These are phyloP conservation scores for Rhinogobius similis DNA, from an alignment of 2,113 vertebrate species.

Conservation along the genomic window DNA sequence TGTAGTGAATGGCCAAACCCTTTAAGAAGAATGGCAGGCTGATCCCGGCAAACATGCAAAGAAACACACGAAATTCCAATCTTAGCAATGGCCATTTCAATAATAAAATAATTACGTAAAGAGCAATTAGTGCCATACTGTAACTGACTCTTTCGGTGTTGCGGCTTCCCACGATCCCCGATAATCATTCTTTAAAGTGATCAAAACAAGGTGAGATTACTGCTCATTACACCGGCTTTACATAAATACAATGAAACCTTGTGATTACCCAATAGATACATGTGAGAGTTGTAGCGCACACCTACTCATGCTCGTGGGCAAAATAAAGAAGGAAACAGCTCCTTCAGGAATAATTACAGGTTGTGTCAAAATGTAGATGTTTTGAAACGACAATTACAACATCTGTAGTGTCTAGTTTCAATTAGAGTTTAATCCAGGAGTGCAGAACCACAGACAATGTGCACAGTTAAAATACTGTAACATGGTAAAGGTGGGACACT, in stretches of 20 bases:
- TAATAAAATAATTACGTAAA: slow-evolving; percentile 42
- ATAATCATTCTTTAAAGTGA: slow-evolving; percentile 19
- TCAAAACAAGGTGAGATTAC: slow-evolving; percentile 61
- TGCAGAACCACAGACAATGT: not conserved
- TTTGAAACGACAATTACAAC: slow-evolving; percentile 24
- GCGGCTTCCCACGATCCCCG: slow-evolving; percentile 9
- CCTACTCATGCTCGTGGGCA: slow-evolving; percentile 1
- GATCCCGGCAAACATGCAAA: slow-evolving; percentile 45
- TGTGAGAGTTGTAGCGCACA: not conserved
- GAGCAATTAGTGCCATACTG: slow-evolving; percentile 29
- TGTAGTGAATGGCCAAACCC: slow-evolving; percentile 31
- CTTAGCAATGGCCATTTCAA: slow-evolving; percentile 19
- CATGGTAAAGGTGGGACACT: not conserved
- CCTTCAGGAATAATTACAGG: slow-evolving; percentile 26
- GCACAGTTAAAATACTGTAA: not conserved
- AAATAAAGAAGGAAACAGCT: slow-evolving; percentile 15
- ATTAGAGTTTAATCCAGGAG: not conserved
- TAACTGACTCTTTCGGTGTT: slow-evolving; percentile 28
- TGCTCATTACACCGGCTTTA: slow-evolving; percentile 38
- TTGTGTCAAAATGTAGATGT: slow-evolving; percentile 39
- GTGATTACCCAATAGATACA: slow-evolving; percentile 38
- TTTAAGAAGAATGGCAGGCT: slow-evolving; percentile 44
- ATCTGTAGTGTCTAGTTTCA: not conserved
- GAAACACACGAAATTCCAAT: slow-evolving; percentile 4
- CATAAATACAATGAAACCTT: slow-evolving; percentile 43